These are phyloP conservation scores for Echinarachnius parma DNA, from an alignment of 53 echinoderm and acorn worm genomes.

Conservation along the genomic window DNA sequence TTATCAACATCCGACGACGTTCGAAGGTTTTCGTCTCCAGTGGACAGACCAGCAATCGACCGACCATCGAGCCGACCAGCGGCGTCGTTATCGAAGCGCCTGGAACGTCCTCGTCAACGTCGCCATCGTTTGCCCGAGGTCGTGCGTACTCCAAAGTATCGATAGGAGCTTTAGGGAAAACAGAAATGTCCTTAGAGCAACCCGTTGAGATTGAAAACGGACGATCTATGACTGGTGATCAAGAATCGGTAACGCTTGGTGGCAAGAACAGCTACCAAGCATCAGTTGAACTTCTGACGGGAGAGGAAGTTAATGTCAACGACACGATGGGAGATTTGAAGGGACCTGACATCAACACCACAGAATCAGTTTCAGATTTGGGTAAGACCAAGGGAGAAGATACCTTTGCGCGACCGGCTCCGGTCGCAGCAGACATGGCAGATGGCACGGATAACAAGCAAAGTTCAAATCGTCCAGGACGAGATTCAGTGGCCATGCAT, in stretches of 20 bases:
- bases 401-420: too few species aligned
- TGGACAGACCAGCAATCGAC: not conserved
- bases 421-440: too few species aligned
- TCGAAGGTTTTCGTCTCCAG: conserved; percentile 24
- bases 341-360: not conserved
- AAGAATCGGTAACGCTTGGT: too few species aligned
- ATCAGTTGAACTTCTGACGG: not conserved
- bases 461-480: too few species aligned
- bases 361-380: not conserved
- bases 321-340: not conserved
- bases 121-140: too few species aligned
- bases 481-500: too few species aligned
- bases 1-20: conserved; percentile 37
- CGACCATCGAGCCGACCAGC: not conserved
- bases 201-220: not conserved
- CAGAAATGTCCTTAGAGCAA: not conserved
- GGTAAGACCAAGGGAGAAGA: too few species aligned
- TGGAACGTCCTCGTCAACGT: too few species aligned
- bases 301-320: too few species aligned
- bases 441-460: too few species aligned
- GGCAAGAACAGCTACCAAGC: not conserved
- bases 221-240: too few species aligned
- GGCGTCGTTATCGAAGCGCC: not conserved
- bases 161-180: not conserved
- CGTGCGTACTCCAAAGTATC: not conserved